Conservation (phyloP, 2,888 invertebrate genomes). For the Hypena proboscidalis region DNA sequence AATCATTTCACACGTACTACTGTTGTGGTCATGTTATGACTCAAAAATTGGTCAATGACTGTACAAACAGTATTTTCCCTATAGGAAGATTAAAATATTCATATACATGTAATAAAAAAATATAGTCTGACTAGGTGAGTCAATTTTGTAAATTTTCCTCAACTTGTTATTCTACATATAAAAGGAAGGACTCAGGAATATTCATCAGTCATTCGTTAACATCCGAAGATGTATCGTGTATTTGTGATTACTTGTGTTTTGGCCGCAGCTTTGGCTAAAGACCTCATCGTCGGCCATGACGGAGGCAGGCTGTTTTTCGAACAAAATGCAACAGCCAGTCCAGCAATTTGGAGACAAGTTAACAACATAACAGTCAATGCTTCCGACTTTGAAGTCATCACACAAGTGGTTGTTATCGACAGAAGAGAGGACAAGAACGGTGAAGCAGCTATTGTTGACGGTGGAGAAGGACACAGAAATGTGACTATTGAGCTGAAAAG, state of each 20-base stretch:
- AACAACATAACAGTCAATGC: conserved; percentile 62
- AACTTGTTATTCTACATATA: conserved; percentile 55
- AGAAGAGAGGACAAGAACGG: conserved; percentile 71
- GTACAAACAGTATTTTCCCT: conserved; percentile 68
- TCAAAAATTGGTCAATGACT: conserved; percentile 42
- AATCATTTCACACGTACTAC: conserved; percentile 28
- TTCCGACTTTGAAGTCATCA: conserved; percentile 62
- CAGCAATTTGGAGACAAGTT: conserved; percentile 66
- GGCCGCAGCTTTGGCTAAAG: conserved; percentile 53
- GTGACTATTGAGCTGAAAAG: conserved; percentile 73
- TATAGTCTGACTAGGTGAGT: conserved; percentile 56
- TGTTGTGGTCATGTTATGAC: conserved; percentile 25
- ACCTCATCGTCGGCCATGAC: conserved; percentile 56
- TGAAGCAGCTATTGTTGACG: conserved; percentile 64
- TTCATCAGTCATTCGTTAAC: conserved; percentile 50
- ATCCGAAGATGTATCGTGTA: conserved; percentile 53
- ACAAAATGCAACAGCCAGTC: conserved; percentile 63
- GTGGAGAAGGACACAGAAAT: conserved; percentile 67
- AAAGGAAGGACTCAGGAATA: conserved; percentile 47
- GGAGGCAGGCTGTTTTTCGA: conserved; percentile 63
- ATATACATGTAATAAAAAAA: conserved; percentile 61
- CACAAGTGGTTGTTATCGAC: conserved; percentile 62
- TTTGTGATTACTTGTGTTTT: conserved; percentile 49
- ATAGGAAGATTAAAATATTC: conserved; percentile 63
- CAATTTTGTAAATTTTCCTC: conserved; percentile 65